phyloP scores from a whole-genome alignment of 1,140 invertebrate species.

The Anthonomus grandis region DNA sequence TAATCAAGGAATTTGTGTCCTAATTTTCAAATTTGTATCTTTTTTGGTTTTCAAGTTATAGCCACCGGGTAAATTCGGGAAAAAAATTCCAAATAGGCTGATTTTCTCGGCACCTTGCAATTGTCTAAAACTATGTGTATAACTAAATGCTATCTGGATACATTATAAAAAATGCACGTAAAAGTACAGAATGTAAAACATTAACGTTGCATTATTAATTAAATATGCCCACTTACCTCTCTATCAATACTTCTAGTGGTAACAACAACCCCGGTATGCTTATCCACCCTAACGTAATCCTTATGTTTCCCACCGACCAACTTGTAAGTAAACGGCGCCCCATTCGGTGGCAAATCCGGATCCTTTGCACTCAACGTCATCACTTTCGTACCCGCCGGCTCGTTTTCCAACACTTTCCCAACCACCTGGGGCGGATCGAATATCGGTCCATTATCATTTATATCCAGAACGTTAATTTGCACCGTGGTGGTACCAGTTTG shows the following conservation, averaged over 20 bases:
- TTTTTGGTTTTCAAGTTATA: too few relatives aligned
- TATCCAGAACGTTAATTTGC: slow-evolving; percentile 72
- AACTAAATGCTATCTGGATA: too few relatives aligned
- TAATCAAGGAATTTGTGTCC: too few relatives aligned
- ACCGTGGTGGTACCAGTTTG: slow-evolving; percentile 85
- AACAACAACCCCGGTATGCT: slow-evolving; percentile 73
- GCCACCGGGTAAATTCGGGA: too few relatives aligned
- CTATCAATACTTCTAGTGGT: slow-evolving; percentile 79
- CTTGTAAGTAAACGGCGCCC: slow-evolving; percentile 82
- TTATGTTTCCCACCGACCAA: slow-evolving; percentile 75
- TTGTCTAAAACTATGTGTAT: too few relatives aligned
- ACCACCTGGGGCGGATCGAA: slow-evolving; percentile 64
- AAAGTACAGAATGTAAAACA: too few relatives aligned
- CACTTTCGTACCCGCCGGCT: slow-evolving; percentile 77
- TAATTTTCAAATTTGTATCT: too few relatives aligned
- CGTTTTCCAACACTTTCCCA: slow-evolving; percentile 84
- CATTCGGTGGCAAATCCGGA: slow-evolving; percentile 87
- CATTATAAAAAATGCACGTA: too few relatives aligned
- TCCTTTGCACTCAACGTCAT: slow-evolving; percentile 83
- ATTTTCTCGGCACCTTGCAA: too few relatives aligned
- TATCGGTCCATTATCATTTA: slow-evolving; percentile 91
- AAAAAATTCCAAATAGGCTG: too few relatives aligned
- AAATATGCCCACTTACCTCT: slow-evolving; percentile 53
- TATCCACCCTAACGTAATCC: slow-evolving; percentile 72
- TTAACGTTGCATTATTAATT: too few relatives aligned